Conservation (phyloP, 1,140 invertebrate genomes). For the Doryteuthis pealeii region DNA sequence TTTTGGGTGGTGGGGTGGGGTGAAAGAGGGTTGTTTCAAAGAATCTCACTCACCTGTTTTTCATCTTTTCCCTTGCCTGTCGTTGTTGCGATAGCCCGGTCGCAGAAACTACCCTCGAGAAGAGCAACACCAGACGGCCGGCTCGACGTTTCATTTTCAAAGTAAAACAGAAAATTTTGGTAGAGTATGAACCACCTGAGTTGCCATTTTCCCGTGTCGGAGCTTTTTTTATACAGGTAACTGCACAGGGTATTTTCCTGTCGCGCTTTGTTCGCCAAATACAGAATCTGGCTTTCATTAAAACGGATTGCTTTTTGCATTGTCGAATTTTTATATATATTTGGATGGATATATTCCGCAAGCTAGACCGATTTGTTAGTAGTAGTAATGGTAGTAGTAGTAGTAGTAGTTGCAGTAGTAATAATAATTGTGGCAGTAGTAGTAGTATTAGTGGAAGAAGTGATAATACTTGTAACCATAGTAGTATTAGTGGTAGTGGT, state of each 20-base stretch:
- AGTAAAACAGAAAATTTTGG: slow-evolving; percentile 91
- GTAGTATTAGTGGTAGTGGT: not conserved
- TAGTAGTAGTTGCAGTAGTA: not conserved
- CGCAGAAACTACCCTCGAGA: slow-evolving; percentile 88
- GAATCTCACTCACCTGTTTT: slow-evolving; percentile 51
- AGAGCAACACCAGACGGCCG: slow-evolving; percentile 82
- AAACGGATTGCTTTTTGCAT: slow-evolving; percentile 80
- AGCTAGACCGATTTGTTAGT: not conserved
- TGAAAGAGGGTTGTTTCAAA: no score
- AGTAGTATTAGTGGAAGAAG: not conserved
- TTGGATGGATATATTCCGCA: slow-evolving; percentile 1
- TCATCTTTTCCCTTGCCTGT: slow-evolving; percentile 52
- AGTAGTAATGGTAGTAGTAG: not conserved
- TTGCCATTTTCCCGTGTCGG: slow-evolving; percentile 87
- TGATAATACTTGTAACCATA: not conserved
- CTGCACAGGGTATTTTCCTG: slow-evolving; percentile 74
- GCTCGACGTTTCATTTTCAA: slow-evolving; percentile 74
- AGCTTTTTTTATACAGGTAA: slow-evolving; percentile 81
- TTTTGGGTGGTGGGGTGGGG: no score
- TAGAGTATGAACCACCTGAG: slow-evolving; percentile 87
- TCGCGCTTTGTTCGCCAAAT: slow-evolving; percentile 80
- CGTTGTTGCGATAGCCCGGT: slow-evolving; percentile 65
- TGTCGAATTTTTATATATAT: slow-evolving; percentile 13
- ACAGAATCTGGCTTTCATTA: slow-evolving; percentile 67
- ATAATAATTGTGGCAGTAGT: no score